phyloP scores from a whole-genome alignment of 2,888 invertebrate species.

The Sarcophaga subvicina region DNA sequence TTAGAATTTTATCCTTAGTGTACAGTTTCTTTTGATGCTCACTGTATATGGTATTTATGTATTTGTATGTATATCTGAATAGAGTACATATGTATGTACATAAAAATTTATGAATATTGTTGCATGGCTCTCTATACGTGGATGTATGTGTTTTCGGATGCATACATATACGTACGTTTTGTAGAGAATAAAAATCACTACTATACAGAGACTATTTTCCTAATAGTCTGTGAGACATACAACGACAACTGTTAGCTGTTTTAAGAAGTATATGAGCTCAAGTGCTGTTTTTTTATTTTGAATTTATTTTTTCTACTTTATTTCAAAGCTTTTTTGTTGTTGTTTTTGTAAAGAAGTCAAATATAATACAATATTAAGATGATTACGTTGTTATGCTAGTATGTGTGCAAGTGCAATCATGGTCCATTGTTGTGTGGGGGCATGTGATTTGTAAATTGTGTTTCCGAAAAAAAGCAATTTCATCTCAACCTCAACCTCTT shows the following conservation, averaged over 20 bases:
- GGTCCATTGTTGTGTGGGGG: background rate
- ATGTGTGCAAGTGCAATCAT: background rate
- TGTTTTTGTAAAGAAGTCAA: constrained; percentile 3
- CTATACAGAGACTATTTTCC: constrained; percentile 26
- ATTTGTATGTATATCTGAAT: too few relatives aligned
- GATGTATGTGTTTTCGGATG: background rate
- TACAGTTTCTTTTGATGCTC: too few relatives aligned
- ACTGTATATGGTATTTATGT: too few relatives aligned
- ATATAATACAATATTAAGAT: constrained; percentile 43
- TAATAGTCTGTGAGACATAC: constrained; percentile 40
- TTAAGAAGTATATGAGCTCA: background rate
- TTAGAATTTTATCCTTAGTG: too few relatives aligned
- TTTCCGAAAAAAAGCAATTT: constrained; percentile 13
- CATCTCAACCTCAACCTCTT: background rate
- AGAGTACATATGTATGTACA: too few relatives aligned
- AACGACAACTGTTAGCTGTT: constrained; percentile 7
- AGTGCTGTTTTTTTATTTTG: background rate
- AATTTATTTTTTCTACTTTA: background rate
- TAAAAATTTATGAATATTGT: background rate
- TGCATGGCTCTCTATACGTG: too few relatives aligned
- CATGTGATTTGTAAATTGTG: constrained; percentile 33
- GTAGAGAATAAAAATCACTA: constrained; percentile 36
- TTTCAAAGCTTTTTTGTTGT: background rate
- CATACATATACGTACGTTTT: background rate
- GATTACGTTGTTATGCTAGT: background rate